phyloP scores from a whole-genome alignment of 2,797 vertebrate genomes.

The Gymnothorax javanicus region DNA sequence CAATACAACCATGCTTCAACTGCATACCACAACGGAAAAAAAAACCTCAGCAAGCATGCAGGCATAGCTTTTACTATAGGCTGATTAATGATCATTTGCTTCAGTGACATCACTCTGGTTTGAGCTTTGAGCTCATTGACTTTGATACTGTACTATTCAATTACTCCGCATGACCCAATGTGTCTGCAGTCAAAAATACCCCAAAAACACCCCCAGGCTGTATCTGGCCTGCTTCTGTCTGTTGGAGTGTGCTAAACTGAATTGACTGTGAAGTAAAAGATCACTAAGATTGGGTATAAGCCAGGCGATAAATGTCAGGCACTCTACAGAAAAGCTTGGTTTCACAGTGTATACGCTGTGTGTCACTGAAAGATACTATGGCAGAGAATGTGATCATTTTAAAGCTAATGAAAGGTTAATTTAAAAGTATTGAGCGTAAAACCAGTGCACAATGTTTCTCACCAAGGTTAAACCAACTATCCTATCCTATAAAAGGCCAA shows the following conservation, averaged over 20 bases:
- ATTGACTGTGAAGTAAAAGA: constrained; percentile 16
- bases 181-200: background rate
- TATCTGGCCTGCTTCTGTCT: constrained; percentile 14
- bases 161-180: background rate
- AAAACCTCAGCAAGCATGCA: background rate
- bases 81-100: background rate
- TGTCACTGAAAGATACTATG: background rate
- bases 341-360: background rate
- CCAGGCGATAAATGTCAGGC: constrained; percentile 5
- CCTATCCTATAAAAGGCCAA: background rate
- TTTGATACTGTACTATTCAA: constrained; percentile 10
- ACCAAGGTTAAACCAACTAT: constrained; percentile 23
- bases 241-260: constrained; percentile 19
- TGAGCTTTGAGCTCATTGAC: background rate
- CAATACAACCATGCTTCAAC: background rate
- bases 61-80: background rate
- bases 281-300: constrained; percentile 18
- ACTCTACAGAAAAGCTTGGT: background rate
- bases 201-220: background rate
- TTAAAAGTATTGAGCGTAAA: constrained; percentile 2
- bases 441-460: background rate
- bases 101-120: background rate
- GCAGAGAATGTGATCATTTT: background rate
- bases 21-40: background rate
- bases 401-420: constrained; percentile 2